phyloP scores from a whole-genome alignment of 2,797 vertebrate species.

The Hippoglossus hippoglossus region DNA sequence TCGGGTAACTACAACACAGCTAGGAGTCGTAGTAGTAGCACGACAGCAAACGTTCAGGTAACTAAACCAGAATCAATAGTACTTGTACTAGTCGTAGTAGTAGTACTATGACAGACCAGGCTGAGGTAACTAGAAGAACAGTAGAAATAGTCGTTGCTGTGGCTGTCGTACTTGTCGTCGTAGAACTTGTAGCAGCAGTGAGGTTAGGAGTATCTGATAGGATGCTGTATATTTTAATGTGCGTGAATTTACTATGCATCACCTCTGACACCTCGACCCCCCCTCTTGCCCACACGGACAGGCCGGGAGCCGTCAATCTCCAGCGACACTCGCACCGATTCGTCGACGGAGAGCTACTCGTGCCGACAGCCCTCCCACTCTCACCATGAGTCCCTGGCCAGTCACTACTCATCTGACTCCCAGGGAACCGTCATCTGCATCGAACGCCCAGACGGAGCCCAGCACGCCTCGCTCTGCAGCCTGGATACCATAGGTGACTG shows the following conservation, averaged over 20 bases:
- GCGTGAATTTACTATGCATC: not conserved
- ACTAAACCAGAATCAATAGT: constrained; percentile 40
- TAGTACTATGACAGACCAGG: constrained; percentile 41
- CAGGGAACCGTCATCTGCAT: constrained; percentile 93
- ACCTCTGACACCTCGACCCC: constrained; percentile 1
- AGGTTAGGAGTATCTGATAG: not conserved
- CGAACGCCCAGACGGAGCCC: constrained; percentile 82
- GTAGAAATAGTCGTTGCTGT: not conserved
- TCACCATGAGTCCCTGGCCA: constrained; percentile 93
- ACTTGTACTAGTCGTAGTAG: constrained; percentile 40
- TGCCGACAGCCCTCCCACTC: constrained; percentile 83
- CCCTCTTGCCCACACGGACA: constrained; percentile 41
- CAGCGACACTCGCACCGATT: constrained; percentile 97
- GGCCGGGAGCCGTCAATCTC: constrained; percentile 97
- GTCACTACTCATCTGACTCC: constrained; percentile 95
- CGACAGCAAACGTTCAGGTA: constrained; percentile 65
- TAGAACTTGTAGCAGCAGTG: not conserved
- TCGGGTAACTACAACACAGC: constrained; percentile 87
- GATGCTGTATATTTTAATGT: not conserved
- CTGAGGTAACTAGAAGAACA: constrained; percentile 20
- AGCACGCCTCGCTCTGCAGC: constrained; percentile 91
- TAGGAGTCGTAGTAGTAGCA: constrained; percentile 75
- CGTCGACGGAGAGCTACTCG: constrained; percentile 94
- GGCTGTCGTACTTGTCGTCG: constrained; percentile 4
- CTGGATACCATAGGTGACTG: constrained; percentile 81